Percentiles rank a stretch among this genome's conserved stretches.
Conservation (phyloP, 1,140 invertebrate species). For the Centruroides sculpturatus region DNA sequence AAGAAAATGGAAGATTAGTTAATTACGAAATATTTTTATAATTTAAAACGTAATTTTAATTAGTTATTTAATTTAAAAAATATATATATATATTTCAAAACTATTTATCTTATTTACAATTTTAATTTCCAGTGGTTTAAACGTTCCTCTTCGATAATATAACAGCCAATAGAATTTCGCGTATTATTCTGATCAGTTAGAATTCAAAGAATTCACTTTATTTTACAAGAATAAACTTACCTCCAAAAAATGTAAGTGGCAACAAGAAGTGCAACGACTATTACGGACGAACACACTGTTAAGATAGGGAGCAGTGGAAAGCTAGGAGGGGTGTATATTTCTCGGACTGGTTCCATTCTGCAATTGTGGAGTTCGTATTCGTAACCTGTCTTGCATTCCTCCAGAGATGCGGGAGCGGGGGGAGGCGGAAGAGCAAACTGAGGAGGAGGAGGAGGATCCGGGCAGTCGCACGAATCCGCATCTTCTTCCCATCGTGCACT, state of each 20-base stretch:
- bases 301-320: slow-evolving; percentile 17
- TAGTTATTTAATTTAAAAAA: too few species aligned
- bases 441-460: slow-evolving; percentile 6
- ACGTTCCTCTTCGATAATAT: too few species aligned
- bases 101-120: too few species aligned
- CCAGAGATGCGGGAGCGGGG: slow-evolving; percentile 2
- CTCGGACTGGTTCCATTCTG: slow-evolving; percentile 14
- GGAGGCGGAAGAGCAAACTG: slow-evolving; percentile 8
- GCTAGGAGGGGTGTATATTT: slow-evolving; percentile 14
- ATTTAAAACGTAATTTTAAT: too few species aligned
- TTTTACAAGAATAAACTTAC: slow-evolving; percentile 7
- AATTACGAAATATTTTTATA: too few species aligned
- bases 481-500: too few species aligned
- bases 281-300: slow-evolving; percentile 13
- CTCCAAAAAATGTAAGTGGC: slow-evolving; percentile 16
- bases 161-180: too few species aligned
- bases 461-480: slow-evolving; percentile 4
- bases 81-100: too few species aligned
- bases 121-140: too few species aligned
- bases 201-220: too few species aligned
- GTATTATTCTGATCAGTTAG: too few species aligned
- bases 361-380: slow-evolving; percentile 13
- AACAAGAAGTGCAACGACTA: slow-evolving; percentile 15
- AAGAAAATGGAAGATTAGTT: too few species aligned
- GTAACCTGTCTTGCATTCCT: not conserved